Evolutionary conservation across 2,888 invertebrate genomes (phyloP), one percentile per base, ranked within the genome.

Genomic region (Amphimallon solstitiale): DNA sequence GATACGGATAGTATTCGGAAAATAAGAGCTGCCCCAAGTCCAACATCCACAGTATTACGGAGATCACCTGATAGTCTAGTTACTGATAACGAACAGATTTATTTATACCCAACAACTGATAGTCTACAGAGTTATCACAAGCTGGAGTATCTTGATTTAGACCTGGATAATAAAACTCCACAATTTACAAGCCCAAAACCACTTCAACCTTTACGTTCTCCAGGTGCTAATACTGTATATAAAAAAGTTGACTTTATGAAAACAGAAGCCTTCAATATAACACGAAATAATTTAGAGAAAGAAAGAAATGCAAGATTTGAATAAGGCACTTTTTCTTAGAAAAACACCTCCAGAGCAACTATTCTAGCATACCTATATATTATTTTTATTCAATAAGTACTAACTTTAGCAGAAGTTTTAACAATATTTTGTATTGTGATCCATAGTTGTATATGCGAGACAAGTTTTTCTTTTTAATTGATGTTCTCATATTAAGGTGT

Each of bases 161-260:
- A 94, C 82, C 86, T 92, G 14, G 90, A 91, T 72, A 70, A 59
- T 40, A 70, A 73, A 34, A 71, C 69, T 62, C 19, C 69, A 38
- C 46, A 68, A 40, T 64, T 52, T 54, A 43, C 62, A 10, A 60
- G 56, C 14, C 34, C 61, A 51, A 70, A 62, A 43, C 66, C 49
- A 17, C 17, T 43, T 19, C 72, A 72, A 68, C 71, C 76, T 12
- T 60, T 71, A 10, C 68, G 74, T 35, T 74, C 75, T n/a, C 74
- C 75, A 1, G 76, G 74, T 45, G 73, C 74, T 9, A 73, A 66
- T 65, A 86, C 92, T 0, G 93, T 93, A 6, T 97, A 97, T 82
- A 94, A 95, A 80, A 93, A 92, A 1, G 95, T 97, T 0, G 97
- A 97, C 84, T 97, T 97, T 84, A 85, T 94, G 59, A 97, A 95